Base-by-base conservation (phyloP, 1,140 invertebrate species). In the Oryzaephilus surinamensis region DNA sequence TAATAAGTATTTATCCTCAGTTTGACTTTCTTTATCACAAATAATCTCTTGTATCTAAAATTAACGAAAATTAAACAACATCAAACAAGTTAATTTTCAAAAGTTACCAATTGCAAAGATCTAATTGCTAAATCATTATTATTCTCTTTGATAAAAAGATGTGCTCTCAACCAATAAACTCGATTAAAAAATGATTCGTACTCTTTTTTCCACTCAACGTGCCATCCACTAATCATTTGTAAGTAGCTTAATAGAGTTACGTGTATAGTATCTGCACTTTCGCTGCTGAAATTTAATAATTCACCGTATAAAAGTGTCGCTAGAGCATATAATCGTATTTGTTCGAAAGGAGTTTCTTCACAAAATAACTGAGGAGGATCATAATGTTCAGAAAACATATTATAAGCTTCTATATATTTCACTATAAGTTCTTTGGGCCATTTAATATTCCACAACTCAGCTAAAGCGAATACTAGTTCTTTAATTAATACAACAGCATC, bases 251-350 rank as follows among this genome's bases (percentile, higher is more conserved):
- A 28, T 23, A 45, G 48, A 6, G 46, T 46, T 10, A 40, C 31
- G n/a, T 32, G 31, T 14, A 40, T 40, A 1, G 16, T 31, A 20
- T 38, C 36, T n/a, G 36, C 19, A 15, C 27, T 38, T 12, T 2
- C 23, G 16, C 6, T 7, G 12, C 14, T 33, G 18, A 55, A 58
- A 38, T 16, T 45, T 2, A 45, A 58, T 26, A 81, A 60, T 65
- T 82, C 81, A 37, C 74, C 73, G 51, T 67, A 75, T 8, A 81
- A 53, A 13, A 81, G 57, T 43, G 76, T 77, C 49, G 71, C 70
- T 50, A 68, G 61, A 8, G 67, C 65, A 57, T 75, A 77, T 32
- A 69, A 62, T 32, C 70, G 57, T 3, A 77, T 48, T 26, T 71
- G 62, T 28, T 65, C 54, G 42, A 65, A 59, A 45, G 71, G 61